Conservation (phyloP, 2,888 invertebrate species). For the Mythimna loreyi region DNA sequence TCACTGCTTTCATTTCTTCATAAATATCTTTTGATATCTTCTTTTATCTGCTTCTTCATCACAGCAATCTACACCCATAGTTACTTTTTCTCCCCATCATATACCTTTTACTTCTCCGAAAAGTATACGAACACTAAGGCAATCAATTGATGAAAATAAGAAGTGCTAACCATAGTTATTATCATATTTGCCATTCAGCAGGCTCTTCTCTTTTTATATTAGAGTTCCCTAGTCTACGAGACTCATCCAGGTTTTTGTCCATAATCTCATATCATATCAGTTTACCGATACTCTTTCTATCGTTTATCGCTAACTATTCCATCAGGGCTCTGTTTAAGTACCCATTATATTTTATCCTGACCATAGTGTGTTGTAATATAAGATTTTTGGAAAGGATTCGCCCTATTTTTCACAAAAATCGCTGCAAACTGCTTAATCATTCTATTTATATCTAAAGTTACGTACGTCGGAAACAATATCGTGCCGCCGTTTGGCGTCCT, state of each 20-base stretch:
- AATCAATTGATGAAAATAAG: too few species aligned
- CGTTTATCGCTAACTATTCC: not conserved
- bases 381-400: not conserved
- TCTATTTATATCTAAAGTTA: slow-evolving; percentile 39
- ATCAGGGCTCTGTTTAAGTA: not conserved
- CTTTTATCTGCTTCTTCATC: not conserved
- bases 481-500: slow-evolving; percentile 42
- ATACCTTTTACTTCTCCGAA: not conserved
- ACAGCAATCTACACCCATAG: not conserved
- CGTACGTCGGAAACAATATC: slow-evolving; percentile 47
- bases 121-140: not conserved
- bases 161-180: not conserved
- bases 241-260: not conserved
- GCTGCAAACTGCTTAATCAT: slow-evolving; percentile 31
- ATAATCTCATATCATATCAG: too few species aligned
- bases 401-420: slow-evolving; percentile 5
- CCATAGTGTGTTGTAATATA: not conserved
- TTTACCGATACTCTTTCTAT: too few species aligned
- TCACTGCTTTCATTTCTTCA: not conserved
- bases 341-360: not conserved
- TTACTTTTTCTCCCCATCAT: not conserved
- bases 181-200: not conserved
- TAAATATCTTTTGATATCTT: not conserved
- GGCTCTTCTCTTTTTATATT: not conserved
- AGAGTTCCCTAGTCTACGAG: not conserved